These are phyloP conservation scores for Chionodraco myersi DNA, from an alignment of 2,113 vertebrate genomes.

Conservation along the genomic window DNA sequence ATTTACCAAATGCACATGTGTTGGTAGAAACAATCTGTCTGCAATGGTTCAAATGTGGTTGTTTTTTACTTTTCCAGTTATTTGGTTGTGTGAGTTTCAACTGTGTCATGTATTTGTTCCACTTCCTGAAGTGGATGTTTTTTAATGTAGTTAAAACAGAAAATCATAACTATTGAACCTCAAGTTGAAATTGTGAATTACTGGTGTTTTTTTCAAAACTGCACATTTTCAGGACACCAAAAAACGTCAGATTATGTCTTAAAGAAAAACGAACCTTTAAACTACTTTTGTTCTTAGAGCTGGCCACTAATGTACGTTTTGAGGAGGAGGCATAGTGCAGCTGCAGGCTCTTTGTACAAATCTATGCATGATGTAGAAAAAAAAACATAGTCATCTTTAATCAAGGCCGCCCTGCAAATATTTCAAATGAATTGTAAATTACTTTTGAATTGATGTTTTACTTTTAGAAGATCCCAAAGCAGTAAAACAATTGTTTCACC, in stretches of 20 bases:
- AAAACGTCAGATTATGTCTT: slow-evolving; percentile 32
- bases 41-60: neutral
- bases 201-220: slow-evolving; percentile 26
- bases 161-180: slow-evolving; percentile 45
- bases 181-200: slow-evolving; percentile 39
- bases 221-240: slow-evolving; percentile 62
- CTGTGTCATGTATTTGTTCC: slow-evolving; percentile 20
- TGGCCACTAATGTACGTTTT: neutral
- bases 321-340: slow-evolving; percentile 51
- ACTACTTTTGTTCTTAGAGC: slow-evolving; percentile 18
- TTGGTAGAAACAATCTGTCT: slow-evolving; percentile 31
- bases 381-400: slow-evolving; percentile 50
- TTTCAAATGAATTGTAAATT: slow-evolving; percentile 12
- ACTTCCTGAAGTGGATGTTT: slow-evolving; percentile 20
- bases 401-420: slow-evolving; percentile 29
- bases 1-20: slow-evolving; percentile 30
- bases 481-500: slow-evolving; percentile 22
- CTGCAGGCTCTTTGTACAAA: slow-evolving; percentile 71
- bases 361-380: slow-evolving; percentile 81
- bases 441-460: slow-evolving; percentile 23
- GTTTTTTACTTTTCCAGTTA: neutral
- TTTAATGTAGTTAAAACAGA: slow-evolving; percentile 30
- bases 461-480: slow-evolving; percentile 51
- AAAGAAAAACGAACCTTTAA: slow-evolving; percentile 48
- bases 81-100: slow-evolving; percentile 2